Evolutionary conservation across 2,113 vertebrate species (phyloP), one percentile per base, ranked within the genome.

Genomic region (Vireo altiloquus): DNA sequence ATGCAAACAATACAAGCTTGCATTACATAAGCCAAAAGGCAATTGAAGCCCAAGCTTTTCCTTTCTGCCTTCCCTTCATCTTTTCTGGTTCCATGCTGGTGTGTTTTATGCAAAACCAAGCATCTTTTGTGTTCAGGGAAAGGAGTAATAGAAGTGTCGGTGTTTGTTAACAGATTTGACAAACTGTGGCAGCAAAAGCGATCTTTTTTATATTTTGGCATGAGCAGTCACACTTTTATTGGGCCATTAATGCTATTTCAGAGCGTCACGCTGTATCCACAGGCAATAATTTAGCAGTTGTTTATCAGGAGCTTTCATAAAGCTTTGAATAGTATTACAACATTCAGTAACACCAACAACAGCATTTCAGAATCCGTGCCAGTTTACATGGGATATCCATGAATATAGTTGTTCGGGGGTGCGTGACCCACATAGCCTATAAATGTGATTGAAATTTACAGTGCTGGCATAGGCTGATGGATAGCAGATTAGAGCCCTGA

Each of bases 391-490:
- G 97, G 91, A 92, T 97, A 89, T 97, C 97, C 16, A 7, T 97
- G 97, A 98, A 97, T 96, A 92, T 97, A 96, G 96, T 96, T 98
- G 97, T 96, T 98, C 91, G 90, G 92, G 95, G 97, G 97, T 97
- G 98, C 92, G 50, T 98, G 98, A 98, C 98, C 98, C 95, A 98
- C 96, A 98, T 98, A 98, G 97, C 97, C 98, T 98, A 96, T 98
- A 98, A 97, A 98, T 98, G 98, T 98, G 98, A 98, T 98, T 98
- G 98, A 97, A 97, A 98, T 97, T 97, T 97, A 96, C 93, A 97
- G 95, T 81, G 59, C 96, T 98, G 95, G 97, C 96, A 94, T 94
- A 94, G 95, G 94, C 96, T 98, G 98, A 98, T 98, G 97, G 98
- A 98, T 98, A 98, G 97, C 97, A 98, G 98, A 98, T 98, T 98